A percentile compares a stretch with the other conserved stretches of the same genome.
Conservation (phyloP, 2,113 vertebrate genomes). For the Amazona guildingii region DNA sequence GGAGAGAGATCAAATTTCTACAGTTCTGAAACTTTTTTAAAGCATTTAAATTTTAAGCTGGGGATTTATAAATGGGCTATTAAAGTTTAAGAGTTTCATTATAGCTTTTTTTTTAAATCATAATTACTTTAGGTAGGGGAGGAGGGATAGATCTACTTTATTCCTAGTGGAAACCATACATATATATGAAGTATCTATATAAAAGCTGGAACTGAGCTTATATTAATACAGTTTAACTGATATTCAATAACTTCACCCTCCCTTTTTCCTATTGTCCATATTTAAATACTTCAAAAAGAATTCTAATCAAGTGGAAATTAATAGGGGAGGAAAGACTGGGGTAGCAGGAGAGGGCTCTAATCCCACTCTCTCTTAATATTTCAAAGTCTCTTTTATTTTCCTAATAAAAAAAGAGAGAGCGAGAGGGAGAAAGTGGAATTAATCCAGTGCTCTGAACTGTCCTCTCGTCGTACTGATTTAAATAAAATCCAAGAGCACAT, state of each 20-base stretch:
- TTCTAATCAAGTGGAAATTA: slow-evolving; percentile 99
- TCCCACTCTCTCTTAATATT: slow-evolving; percentile 99
- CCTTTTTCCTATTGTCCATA: slow-evolving; percentile 96
- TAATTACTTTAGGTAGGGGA: slow-evolving; percentile 82
- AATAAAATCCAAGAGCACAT: slow-evolving; percentile 92
- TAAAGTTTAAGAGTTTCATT: slow-evolving; percentile 83
- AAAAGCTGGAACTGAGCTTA: slow-evolving; percentile 86
- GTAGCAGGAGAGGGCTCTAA: slow-evolving; percentile 97
- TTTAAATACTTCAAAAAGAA: slow-evolving; percentile 99
- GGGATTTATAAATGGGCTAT: slow-evolving; percentile 80
- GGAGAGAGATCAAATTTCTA: slow-evolving; percentile 42
- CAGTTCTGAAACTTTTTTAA: slow-evolving; percentile 74
- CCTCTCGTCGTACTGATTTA: slow-evolving; percentile 92
- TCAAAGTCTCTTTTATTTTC: slow-evolving; percentile 99
- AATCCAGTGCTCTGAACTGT: slow-evolving; percentile 97
- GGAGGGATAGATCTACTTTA: slow-evolving; percentile 76
- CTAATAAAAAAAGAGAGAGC: slow-evolving; percentile 87
- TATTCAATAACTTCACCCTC: slow-evolving; percentile 99
- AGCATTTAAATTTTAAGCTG: slow-evolving; percentile 77
- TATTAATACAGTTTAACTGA: slow-evolving; percentile 98
- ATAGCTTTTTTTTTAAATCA: slow-evolving; percentile 72
- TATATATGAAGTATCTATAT: slow-evolving; percentile 83
- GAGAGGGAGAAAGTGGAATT: slow-evolving; percentile 88
- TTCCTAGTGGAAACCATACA: slow-evolving; percentile 82
- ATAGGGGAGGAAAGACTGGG: slow-evolving; percentile 93